A percentile compares a stretch with the other conserved stretches of the same genome.
Conservation (phyloP, 2,797 vertebrate genomes). For the Eptatretus atami region DNA sequence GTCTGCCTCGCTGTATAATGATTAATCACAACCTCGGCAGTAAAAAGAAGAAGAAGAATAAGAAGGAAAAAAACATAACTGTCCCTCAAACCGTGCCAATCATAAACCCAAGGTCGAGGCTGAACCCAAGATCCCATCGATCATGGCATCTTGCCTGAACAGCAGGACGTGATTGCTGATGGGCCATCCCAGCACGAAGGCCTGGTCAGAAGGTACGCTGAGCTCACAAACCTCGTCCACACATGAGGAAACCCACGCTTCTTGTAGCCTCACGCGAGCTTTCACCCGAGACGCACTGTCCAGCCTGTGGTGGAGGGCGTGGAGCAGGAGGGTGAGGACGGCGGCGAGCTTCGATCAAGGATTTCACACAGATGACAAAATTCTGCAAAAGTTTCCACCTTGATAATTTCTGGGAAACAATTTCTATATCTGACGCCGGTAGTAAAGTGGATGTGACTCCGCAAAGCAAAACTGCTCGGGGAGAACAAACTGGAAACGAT, state of each 20-base stretch:
- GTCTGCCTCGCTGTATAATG: conserved; percentile 10
- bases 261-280: conserved; percentile 21
- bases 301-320: too few species aligned
- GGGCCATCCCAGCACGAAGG: conserved; percentile 81
- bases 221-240: conserved; percentile 67
- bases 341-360: too few species aligned
- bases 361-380: too few species aligned
- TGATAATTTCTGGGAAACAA: too few species aligned
- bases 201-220: conserved; percentile 30
- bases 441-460: too few species aligned
- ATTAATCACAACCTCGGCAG: conserved; percentile 7
- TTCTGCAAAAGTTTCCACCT: too few species aligned
- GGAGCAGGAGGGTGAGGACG: too few species aligned
- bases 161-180: conserved; percentile 58
- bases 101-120: conserved; percentile 1
- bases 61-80: not conserved
- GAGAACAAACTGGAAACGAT: too few species aligned
- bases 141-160: conserved; percentile 32
- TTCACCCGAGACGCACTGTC: too few species aligned
- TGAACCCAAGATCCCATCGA: not conserved
- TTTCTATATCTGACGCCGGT: too few species aligned
- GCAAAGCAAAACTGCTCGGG: too few species aligned
- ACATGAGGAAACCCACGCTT: conserved; percentile 67
- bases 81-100: not conserved
- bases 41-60: conserved; percentile 5